Base-by-base conservation (phyloP, 2,797 vertebrate genomes). In the Micromesistius poutassou region DNA sequence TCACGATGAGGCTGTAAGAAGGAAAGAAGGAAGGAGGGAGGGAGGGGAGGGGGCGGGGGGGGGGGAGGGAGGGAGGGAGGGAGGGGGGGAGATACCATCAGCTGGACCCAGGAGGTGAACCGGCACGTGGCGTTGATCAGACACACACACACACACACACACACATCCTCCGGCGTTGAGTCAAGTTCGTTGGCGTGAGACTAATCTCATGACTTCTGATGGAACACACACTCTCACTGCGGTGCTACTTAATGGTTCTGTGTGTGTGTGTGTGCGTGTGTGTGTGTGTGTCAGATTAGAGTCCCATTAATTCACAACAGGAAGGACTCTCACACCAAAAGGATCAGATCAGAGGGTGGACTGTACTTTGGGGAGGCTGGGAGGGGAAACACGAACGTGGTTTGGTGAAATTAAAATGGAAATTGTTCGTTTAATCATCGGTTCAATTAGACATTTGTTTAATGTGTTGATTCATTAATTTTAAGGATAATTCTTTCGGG, bases 221-320 rank as follows among this genome's bases (percentile, higher is more conserved):
- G 74, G 50, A 86, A 87, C 85, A 76, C 68, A 73, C 75, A 75
- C 82, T 0, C 77, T 85, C 79, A 82, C 78, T 66, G 76, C 72
- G 72, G 81, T 8, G 74, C 79, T 28, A 16, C 22, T 73, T 25
- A 22, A 33, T 31, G 3, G 28, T 25, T 70, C 8, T 68, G 62
- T 71, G 14, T 71, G 30, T 31, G 70, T 71, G 14, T 30, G 70
- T 33, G 30, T 71, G 14, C 7, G 30, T 33, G 30, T 71, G 70
- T 33, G 70, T 71, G 89, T 76, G 79, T 85, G 87, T 83, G 66
- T 80, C 85, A 88, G 91, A 93, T 92, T 91, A 91, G 86, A 84
- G 81, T 77, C 81, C 89, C 88, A 89, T 92, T 91, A 89, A 90
- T 89, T 87, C 86, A 86, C 88, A 84, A 87, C 83, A 71, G 87